Evolutionary conservation across 2,888 invertebrate genomes (phyloP).

Genomic region (Hypercompe scribonia): DNA sequence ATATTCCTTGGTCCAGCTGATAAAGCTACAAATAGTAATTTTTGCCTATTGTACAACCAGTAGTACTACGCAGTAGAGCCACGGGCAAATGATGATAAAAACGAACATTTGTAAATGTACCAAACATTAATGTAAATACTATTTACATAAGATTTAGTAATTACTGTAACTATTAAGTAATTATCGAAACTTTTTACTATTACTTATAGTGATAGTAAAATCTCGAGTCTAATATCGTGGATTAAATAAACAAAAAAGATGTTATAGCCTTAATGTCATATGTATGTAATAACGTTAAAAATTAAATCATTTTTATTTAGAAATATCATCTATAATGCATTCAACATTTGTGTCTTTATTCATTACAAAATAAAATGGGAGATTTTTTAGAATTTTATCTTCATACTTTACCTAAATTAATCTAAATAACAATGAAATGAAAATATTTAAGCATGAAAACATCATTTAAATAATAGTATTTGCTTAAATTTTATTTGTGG

Average conservation of each 20-base stretch:
- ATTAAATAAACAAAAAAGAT: neutral
- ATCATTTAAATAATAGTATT: conserved; percentile 28
- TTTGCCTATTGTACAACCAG: too few species aligned
- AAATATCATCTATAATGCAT: conserved; percentile 15
- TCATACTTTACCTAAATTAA: conserved; percentile 31
- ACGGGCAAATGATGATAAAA: too few species aligned
- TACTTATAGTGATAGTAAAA: too few species aligned
- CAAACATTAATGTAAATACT: too few species aligned
- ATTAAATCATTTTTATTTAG: conserved; percentile 13
- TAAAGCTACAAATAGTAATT: too few species aligned
- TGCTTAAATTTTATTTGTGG: conserved; percentile 28
- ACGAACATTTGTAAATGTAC: too few species aligned
- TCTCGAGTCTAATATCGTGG: too few species aligned
- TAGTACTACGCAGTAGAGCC: too few species aligned
- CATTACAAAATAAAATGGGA: neutral
- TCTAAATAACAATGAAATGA: neutral
- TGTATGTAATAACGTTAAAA: conserved; percentile 7
- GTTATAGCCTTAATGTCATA: neutral
- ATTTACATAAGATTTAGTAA: too few species aligned
- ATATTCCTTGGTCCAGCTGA: too few species aligned
- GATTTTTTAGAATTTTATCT: conserved; percentile 25
- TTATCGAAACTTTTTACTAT: too few species aligned
- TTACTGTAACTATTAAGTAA: too few species aligned
- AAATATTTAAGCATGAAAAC: conserved; percentile 7
- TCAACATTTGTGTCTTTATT: conserved; percentile 9